Evolutionary conservation across 2,888 invertebrate genomes (phyloP).

Genomic region (Drosophila cognata): DNA sequence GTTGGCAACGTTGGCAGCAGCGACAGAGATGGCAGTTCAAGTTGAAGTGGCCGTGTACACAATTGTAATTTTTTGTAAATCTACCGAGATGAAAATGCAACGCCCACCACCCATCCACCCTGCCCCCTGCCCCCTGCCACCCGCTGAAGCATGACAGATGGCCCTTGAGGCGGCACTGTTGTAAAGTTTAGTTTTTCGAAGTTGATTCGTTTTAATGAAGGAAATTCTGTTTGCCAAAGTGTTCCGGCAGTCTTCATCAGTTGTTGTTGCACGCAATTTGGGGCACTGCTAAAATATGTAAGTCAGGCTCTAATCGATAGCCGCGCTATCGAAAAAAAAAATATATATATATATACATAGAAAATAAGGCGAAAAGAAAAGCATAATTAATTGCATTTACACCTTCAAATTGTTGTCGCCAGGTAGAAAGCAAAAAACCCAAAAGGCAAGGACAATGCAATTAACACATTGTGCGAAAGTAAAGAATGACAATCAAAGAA

Average conservation of each 20-base stretch:
- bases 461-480: constrained; percentile 35
- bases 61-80: constrained; percentile 71
- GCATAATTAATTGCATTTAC: constrained; percentile 60
- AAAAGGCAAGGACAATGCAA: constrained; percentile 38
- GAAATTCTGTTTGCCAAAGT: constrained; percentile 60
- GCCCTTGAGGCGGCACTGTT: constrained; percentile 51
- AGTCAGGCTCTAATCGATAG: constrained; percentile 30
- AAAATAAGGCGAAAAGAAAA: constrained; percentile 4
- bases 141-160: constrained; percentile 23
- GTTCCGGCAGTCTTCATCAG: constrained; percentile 46
- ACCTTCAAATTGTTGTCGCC: constrained; percentile 46
- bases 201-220: constrained; percentile 73
- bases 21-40: constrained; percentile 61
- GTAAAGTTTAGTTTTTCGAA: constrained; percentile 62
- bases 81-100: constrained; percentile 53
- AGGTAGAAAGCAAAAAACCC: constrained; percentile 29
- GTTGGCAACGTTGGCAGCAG: constrained; percentile 38
- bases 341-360: background rate
- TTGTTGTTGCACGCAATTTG: background rate
- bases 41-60: constrained; percentile 73
- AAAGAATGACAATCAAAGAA: constrained; percentile 4
- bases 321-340: constrained; percentile 18
- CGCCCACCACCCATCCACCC: background rate
- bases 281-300: constrained; percentile 8
- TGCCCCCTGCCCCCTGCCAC: background rate